phyloP scores from a whole-genome alignment of 2,888 invertebrate species.

The Rhorus exstirpatorius region DNA sequence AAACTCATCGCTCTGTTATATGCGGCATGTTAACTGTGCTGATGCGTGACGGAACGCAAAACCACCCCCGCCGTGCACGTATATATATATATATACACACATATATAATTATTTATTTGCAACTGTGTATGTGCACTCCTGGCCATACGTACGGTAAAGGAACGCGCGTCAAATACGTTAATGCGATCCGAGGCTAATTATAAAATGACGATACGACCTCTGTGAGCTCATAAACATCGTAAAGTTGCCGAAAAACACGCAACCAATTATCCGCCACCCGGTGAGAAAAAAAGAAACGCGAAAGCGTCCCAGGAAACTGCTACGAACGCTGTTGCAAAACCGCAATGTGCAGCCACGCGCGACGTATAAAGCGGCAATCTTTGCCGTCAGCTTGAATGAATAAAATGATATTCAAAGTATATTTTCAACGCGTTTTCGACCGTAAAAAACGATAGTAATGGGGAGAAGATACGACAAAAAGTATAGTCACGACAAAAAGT shows the following conservation, averaged over 20 bases:
- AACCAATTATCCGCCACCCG: constrained; percentile 80
- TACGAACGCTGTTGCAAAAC: constrained; percentile 24
- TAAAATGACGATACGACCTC: constrained; percentile 79
- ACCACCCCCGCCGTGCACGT: constrained; percentile 59
- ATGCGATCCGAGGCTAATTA: constrained; percentile 77
- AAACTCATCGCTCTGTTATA: constrained; percentile 41
- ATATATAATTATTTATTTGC: constrained; percentile 26
- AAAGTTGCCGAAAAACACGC: constrained; percentile 80
- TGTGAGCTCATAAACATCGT: constrained; percentile 79
- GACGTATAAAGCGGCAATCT: constrained; percentile 43
- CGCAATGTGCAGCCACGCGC: constrained; percentile 4
- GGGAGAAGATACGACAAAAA: not conserved
- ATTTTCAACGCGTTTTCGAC: constrained; percentile 19
- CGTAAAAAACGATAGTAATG: not conserved
- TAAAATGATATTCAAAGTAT: constrained; percentile 33
- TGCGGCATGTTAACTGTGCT: constrained; percentile 28
- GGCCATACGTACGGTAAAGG: constrained; percentile 33
- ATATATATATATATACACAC: not conserved
- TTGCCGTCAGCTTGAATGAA: constrained; percentile 29
- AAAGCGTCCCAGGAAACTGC: constrained; percentile 18
- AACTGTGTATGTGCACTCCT: constrained; percentile 19
- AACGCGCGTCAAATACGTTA: constrained; percentile 58
- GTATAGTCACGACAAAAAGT: too few relatives aligned
- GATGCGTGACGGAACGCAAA: constrained; percentile 42
- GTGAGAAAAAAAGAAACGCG: constrained; percentile 53